Evolutionary conservation across 2,113 vertebrate genomes (phyloP).

Genomic region (Narcine bancroftii): DNA sequence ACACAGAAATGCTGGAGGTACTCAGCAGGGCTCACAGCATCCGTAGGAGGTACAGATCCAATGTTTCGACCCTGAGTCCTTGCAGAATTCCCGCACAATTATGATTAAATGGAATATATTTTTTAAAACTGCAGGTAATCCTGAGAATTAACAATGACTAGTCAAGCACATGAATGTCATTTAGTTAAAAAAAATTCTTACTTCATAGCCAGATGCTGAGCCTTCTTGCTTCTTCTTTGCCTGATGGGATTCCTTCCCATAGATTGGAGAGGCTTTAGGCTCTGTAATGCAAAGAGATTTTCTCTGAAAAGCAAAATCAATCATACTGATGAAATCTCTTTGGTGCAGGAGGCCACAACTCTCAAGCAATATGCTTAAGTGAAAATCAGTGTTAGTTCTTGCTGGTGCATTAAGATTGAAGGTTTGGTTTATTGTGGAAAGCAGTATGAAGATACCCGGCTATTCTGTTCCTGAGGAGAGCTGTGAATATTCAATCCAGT

Average conservation of each 20-base stretch:
- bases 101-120: no score
- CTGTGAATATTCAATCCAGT: no score
- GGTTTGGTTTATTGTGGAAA: not conserved
- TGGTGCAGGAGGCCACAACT: not conserved
- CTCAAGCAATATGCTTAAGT: not conserved
- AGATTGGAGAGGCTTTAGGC: not conserved
- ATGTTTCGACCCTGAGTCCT: no score
- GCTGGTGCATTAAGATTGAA: not conserved
- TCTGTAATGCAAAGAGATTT: constrained; percentile 5
- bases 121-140: not conserved
- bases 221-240: not conserved
- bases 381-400: not conserved
- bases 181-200: not conserved
- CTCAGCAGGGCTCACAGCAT: no score
- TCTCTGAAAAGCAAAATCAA: not conserved
- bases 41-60: no score
- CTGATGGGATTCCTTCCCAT: not conserved
- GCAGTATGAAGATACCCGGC: not conserved
- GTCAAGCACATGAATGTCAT: not conserved
- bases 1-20: no score
- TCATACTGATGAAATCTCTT: not conserved
- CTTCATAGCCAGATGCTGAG: not conserved
- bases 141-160: not conserved
- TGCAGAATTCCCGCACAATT: no score
- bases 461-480: no score